Conservation (phyloP, 2,888 invertebrate species). For the Scrobipalpa costella region DNA sequence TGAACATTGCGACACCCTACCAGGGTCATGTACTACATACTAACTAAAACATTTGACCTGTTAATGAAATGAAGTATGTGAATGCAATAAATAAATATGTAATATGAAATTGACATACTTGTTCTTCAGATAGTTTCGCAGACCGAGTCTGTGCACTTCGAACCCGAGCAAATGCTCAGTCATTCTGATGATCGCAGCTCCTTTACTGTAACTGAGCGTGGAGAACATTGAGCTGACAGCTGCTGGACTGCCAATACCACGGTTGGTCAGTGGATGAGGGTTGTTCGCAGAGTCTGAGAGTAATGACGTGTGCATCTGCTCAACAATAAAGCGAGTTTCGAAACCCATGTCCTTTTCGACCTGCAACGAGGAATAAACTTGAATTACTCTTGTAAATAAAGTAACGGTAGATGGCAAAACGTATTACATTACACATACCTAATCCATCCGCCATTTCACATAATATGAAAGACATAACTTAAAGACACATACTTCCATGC, state of each 20-base stretch:
- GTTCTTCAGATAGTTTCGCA: conserved; percentile 76
- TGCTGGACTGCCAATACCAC: conserved; percentile 76
- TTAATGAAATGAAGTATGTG: too few species aligned
- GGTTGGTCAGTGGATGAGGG: conserved; percentile 82
- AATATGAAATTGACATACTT: too few species aligned
- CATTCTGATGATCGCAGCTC: conserved; percentile 85
- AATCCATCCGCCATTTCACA: too few species aligned
- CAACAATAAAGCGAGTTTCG: conserved; percentile 85
- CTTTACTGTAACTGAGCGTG: conserved; percentile 85
- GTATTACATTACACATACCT: too few species aligned
- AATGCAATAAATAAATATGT: too few species aligned
- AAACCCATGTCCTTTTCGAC: conserved; percentile 84
- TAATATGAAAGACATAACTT: too few species aligned
- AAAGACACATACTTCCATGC: too few species aligned
- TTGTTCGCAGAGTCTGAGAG: conserved; percentile 79
- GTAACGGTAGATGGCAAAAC: too few species aligned
- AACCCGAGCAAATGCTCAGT: conserved; percentile 82
- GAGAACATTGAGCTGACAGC: conserved; percentile 84
- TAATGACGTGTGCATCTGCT: conserved; percentile 85
- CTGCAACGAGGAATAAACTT: conserved; percentile 53
- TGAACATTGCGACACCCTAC: too few species aligned
- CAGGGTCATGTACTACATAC: too few species aligned
- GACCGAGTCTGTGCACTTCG: conserved; percentile 73
- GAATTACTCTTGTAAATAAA: too few species aligned
- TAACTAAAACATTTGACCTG: too few species aligned